Base-by-base conservation (phyloP, 2,113 vertebrate genomes). In the Drymodes brunneopygia region DNA sequence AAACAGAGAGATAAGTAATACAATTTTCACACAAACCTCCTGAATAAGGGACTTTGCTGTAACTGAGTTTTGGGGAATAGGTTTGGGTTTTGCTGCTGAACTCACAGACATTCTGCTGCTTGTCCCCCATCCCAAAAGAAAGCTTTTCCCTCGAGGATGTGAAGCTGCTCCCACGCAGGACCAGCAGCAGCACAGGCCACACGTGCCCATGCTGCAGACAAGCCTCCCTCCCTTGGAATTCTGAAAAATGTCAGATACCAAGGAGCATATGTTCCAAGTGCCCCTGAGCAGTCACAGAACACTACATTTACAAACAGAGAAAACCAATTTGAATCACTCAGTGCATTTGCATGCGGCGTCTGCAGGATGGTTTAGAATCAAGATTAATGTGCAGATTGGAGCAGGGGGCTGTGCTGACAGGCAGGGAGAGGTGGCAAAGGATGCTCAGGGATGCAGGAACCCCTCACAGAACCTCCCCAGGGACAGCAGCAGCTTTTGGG, bases 351-450 rank as follows among this genome's bases (percentile, higher is more conserved):
- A 95, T 95, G 87, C 20, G 3, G 75, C 3, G 9, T 89, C 81
- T 51, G 70, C 44, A 78, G 88, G 85, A 75, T 69, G 81, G 42
- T 93, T 96, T 62, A 51, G 95, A 95, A 92, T 92, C 82, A 86
- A 94, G 97, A 97, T 96, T 92, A 97, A 97, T 81, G 77, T 71
- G 92, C 81, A 66, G 62, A 24, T 28, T 38, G 82, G 86, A 90
- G 78, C 60, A 64, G 54, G 25, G 58, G 81, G 71, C 22, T 11
- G 29, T 6, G 9, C 12, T 28, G 94, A 90, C 44, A 53, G 86
- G 79, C 69, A 54, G 65, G 45, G 29, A 88, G 18, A 2, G 1
- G 23, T 47, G 28, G 53, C 0, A 40, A 62, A 82, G 50, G 74
- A 80, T 50, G 66, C 18, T 20, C 1, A 4, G 71, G 44, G 74